phyloP scores from a whole-genome alignment of 1,140 invertebrate genomes.

The Lasioglossum albipes region DNA sequence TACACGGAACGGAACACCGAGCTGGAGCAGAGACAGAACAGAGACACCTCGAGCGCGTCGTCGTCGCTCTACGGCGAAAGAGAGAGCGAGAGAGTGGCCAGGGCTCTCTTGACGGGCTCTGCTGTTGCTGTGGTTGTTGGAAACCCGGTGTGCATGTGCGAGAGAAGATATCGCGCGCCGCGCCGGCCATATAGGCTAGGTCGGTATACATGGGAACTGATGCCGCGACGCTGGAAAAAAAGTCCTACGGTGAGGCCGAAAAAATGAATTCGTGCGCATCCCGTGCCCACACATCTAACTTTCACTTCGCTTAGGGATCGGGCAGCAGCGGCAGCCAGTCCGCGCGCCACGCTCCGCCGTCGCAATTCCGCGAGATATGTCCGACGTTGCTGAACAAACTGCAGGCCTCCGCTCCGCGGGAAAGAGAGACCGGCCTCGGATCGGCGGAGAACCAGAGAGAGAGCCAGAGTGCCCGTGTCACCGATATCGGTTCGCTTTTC shows the following conservation, averaged over 20 bases:
- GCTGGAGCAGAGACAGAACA: neutral
- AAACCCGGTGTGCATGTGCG: conserved; percentile 49
- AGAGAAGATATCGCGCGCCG: conserved; percentile 63
- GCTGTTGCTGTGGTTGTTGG: conserved; percentile 19
- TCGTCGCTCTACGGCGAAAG: neutral
- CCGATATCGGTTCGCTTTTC: neutral
- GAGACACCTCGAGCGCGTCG: neutral
- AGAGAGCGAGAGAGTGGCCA: conserved; percentile 40
- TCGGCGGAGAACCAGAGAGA: no score
- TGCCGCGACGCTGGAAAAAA: conserved; percentile 67
- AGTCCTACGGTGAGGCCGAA: conserved; percentile 76
- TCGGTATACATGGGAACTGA: conserved; percentile 77
- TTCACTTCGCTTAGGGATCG: conserved; percentile 79
- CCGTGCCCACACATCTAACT: conserved; percentile 81
- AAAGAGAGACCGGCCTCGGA: no score
- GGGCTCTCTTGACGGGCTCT: conserved; percentile 11
- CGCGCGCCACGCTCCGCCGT: conserved; percentile 51
- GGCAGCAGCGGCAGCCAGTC: conserved; percentile 64
- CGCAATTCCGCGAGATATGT: conserved; percentile 69
- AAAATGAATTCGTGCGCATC: conserved; percentile 81
- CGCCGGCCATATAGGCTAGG: conserved; percentile 75
- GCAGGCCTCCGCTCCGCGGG: neutral
- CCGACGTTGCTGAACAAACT: conserved; percentile 33
- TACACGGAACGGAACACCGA: conserved; percentile 13
- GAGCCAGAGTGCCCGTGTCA: neutral